Evolutionary conservation across 1,140 invertebrate species (phyloP).

Genomic region (Drosophila obscura): DNA sequence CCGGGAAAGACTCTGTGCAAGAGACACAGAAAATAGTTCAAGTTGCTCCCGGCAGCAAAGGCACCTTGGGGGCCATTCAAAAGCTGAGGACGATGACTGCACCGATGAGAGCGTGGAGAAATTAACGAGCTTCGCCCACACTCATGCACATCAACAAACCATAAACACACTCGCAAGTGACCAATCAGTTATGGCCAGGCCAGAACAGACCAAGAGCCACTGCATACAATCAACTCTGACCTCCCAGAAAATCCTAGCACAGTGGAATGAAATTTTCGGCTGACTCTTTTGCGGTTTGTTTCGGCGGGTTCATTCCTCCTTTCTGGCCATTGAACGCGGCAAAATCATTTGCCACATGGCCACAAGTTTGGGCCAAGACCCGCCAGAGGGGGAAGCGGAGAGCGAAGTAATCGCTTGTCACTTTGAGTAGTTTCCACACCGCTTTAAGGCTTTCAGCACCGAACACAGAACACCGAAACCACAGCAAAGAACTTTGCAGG

Average conservation of each 20-base stretch:
- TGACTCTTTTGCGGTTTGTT: conserved; percentile 34
- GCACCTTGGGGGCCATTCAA: conserved; percentile 51
- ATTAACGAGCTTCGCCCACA: conserved; percentile 53
- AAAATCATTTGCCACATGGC: conserved; percentile 49
- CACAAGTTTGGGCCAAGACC: conserved; percentile 37
- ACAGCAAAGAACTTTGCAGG: not conserved
- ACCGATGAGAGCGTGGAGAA: conserved; percentile 49
- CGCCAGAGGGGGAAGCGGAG: too few species aligned
- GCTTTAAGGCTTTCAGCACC: conserved; percentile 30
- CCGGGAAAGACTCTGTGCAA: not conserved
- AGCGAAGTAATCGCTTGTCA: conserved; percentile 34
- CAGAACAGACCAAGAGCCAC: conserved; percentile 41
- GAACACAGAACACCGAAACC: too few species aligned
- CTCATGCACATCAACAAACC: not conserved
- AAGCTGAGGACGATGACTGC: conserved; percentile 57
- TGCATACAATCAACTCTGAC: conserved; percentile 80
- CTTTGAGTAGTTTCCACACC: not conserved
- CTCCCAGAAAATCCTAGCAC: conserved; percentile 13
- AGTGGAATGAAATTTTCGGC: conserved; percentile 46
- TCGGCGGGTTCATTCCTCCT: conserved; percentile 56
- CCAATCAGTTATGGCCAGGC: conserved; percentile 71
- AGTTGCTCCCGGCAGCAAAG: conserved; percentile 60
- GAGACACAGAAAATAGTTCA: conserved; percentile 24
- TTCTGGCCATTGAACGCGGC: conserved; percentile 68
- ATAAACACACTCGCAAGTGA: conserved; percentile 39